A percentile compares a stretch with the other conserved stretches of the same genome.
Conservation (phyloP, 2,797 vertebrate genomes). For the Xiphophorus birchmanni region DNA sequence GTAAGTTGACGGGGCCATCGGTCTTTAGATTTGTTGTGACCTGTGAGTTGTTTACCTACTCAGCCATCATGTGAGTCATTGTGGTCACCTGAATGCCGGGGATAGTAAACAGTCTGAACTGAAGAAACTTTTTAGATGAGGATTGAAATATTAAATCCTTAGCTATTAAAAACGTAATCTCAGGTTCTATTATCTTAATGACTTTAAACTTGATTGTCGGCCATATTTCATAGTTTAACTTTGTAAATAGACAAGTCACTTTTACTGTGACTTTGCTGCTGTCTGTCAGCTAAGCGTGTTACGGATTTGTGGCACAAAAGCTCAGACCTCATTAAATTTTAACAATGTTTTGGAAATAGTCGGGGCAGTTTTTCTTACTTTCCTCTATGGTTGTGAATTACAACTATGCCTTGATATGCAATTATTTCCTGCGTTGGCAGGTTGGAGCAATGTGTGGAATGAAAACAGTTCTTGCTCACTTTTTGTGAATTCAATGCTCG, state of each 20-base stretch:
- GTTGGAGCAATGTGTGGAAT: slow-evolving; percentile 31
- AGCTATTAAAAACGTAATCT: not conserved
- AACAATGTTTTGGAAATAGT: slow-evolving; percentile 37
- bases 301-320: slow-evolving; percentile 26
- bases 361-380: slow-evolving; percentile 36
- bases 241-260: not conserved
- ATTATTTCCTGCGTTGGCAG: slow-evolving; percentile 55
- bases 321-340: slow-evolving; percentile 51
- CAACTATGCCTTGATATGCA: slow-evolving; percentile 42
- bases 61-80: not conserved
- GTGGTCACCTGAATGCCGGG: not conserved
- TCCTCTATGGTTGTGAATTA: slow-evolving; percentile 34
- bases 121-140: slow-evolving; percentile 17
- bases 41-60: slow-evolving; percentile 14
- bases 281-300: slow-evolving; percentile 39
- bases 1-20: not conserved
- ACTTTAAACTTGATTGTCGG: not conserved
- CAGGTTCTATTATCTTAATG: not conserved
- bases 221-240: not conserved
- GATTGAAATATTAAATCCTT: not conserved
- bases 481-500: slow-evolving; percentile 37
- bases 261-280: slow-evolving; percentile 33
- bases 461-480: slow-evolving; percentile 23
- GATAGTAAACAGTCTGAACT: not conserved
- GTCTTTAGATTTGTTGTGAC: not conserved